These are phyloP conservation scores for Cydia splendana DNA, from an alignment of 1,140 invertebrate genomes.

Conservation along the genomic window DNA sequence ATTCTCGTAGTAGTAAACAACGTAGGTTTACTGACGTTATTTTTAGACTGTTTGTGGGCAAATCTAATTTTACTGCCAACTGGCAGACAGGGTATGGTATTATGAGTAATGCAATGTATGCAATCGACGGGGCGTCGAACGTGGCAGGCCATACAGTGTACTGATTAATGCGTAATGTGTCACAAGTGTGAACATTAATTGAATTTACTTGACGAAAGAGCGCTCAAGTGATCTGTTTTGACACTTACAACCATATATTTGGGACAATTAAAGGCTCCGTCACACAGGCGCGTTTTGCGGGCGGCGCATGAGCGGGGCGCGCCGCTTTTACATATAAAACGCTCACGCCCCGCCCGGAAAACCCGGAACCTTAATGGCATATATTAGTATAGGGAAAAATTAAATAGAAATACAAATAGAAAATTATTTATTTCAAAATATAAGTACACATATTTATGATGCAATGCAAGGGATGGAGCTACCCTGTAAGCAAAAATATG, in stretches of 20 bases:
- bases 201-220: neutral
- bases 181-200: slow-evolving; percentile 21
- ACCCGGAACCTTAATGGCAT: no score
- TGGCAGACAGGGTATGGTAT: slow-evolving; percentile 16
- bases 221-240: slow-evolving; percentile 9
- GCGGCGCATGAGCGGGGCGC: no score
- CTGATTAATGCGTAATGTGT: slow-evolving; percentile 25
- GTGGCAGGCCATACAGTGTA: neutral
- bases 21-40: neutral
- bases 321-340: no score
- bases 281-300: no score
- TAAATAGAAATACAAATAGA: no score
- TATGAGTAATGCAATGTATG: slow-evolving; percentile 28
- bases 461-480: no score
- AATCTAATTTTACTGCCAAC: slow-evolving; percentile 30
- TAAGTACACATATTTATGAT: no score
- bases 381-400: no score
- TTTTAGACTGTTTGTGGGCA: slow-evolving; percentile 1
- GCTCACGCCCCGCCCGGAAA: no score
- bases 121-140: slow-evolving; percentile 20
- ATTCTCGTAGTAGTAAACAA: neutral
- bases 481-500: no score
- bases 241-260: neutral
- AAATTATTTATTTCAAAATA: no score
- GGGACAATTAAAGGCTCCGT: no score